These are phyloP conservation scores for Drosophila limbata DNA, from an alignment of 2,888 invertebrate genomes.

Conservation along the genomic window DNA sequence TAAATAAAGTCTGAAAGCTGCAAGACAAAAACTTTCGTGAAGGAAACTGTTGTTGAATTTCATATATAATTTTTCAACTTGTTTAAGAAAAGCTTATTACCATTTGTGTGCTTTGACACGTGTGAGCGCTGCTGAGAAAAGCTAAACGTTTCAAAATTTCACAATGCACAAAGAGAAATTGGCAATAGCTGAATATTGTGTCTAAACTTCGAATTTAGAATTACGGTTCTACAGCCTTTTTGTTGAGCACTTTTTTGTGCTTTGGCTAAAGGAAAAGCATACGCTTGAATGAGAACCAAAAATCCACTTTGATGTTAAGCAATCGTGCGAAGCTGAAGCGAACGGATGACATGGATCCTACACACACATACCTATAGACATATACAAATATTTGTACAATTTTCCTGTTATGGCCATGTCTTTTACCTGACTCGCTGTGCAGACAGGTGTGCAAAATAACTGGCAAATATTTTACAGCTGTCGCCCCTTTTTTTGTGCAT, in stretches of 20 bases:
- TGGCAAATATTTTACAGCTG: slow-evolving; percentile 73
- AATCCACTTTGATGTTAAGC: slow-evolving; percentile 72
- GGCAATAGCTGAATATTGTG: slow-evolving; percentile 37
- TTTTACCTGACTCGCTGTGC: slow-evolving; percentile 42
- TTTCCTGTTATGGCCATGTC: slow-evolving; percentile 56
- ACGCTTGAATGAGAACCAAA: slow-evolving; percentile 44
- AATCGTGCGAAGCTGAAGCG: slow-evolving; percentile 61
- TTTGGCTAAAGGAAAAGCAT: slow-evolving; percentile 34
- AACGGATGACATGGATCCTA: slow-evolving; percentile 26
- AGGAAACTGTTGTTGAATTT: too few relatives aligned
- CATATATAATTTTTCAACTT: neutral
- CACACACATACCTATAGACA: slow-evolving; percentile 5
- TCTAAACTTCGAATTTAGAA: slow-evolving; percentile 46
- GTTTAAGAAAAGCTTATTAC: neutral
- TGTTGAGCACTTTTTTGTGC: slow-evolving; percentile 20
- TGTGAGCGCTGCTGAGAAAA: neutral
- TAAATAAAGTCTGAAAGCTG: neutral
- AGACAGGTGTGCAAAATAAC: slow-evolving; percentile 80
- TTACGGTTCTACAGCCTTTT: slow-evolving; percentile 17
- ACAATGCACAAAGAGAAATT: slow-evolving; percentile 42
- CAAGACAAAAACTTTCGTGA: neutral
- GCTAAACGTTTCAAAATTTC: slow-evolving; percentile 48
- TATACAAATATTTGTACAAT: slow-evolving; percentile 47
- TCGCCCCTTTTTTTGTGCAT: slow-evolving; percentile 45
- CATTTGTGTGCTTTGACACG: neutral